Base-by-base conservation (phyloP, 2,113 vertebrate species). In the Hippocampus guttulatus region DNA sequence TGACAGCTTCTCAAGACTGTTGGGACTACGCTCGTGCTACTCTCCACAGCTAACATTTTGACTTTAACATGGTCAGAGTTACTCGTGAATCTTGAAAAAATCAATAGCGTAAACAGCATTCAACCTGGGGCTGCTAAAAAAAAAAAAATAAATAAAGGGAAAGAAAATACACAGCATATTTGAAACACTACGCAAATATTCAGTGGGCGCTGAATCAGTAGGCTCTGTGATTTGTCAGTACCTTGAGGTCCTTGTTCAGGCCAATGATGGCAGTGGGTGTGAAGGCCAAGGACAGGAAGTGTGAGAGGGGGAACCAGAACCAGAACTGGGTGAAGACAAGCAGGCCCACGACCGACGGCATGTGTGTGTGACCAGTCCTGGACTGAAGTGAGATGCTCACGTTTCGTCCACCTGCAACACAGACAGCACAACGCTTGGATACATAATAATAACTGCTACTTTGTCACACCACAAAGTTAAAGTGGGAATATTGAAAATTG, bases 251-350 rank as follows among this genome's bases (percentile, higher is more conserved):
- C 81, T 99, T 99, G 92, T 99, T 99, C 78, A 99, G 96, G 76
- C 97, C 95, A 45, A 99, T 99, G 84, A 98, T 97, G 81, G 96
- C 96, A 3, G 97, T 99, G 57, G 97, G 97, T n/a, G 96, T 98
- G 85, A 97, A 99, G 69, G 97, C 93, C 91, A 99, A 76, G 0
- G 97, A 99, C 83, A 99, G 78, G 85, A 99, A 99, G 84, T 99
- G 97, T 51, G 97, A 98, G 67, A 99, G 92, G 0, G 97, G 97
- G 85, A 99, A 99, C 97, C 97, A 99, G 90, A 99, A 99, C 97
- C 97, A 99, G 92, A 99, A 99, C 92, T 99, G 97, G 64, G 97
- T 99, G 83, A 99, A 99, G 86, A 99, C 97, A 81, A 99, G 91
- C 74, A 99, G 94, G 1, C 97, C 97, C 33, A 99, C 96, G 81